These are phyloP conservation scores for Carassius gibelio DNA, from an alignment of 2,113 vertebrate genomes.

Conservation along the genomic window DNA sequence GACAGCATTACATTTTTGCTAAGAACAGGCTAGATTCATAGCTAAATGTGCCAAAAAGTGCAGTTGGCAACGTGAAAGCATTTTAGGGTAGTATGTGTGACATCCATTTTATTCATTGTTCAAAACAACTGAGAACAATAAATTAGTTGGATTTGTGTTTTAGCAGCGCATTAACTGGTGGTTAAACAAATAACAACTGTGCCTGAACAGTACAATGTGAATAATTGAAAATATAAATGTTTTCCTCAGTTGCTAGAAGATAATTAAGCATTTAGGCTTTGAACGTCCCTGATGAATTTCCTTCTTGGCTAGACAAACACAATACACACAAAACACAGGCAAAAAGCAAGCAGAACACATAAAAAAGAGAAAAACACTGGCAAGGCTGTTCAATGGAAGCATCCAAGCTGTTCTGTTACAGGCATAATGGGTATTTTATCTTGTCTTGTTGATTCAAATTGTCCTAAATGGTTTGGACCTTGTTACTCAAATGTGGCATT, in stretches of 20 bases:
- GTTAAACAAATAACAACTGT: neutral
- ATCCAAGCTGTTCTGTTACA: slow-evolving; percentile 18
- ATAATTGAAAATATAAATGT: slow-evolving; percentile 14
- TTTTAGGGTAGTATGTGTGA: neutral
- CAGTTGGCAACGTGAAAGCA: neutral
- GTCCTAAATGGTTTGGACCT: slow-evolving; percentile 53
- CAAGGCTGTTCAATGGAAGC: slow-evolving; percentile 11
- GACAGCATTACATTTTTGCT: neutral
- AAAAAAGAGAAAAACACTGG: slow-evolving; percentile 16
- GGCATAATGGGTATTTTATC: slow-evolving; percentile 45
- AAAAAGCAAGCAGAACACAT: neutral
- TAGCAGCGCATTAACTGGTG: neutral
- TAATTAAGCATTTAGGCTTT: slow-evolving; percentile 42
- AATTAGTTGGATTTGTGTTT: neutral
- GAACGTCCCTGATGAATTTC: slow-evolving; percentile 40
- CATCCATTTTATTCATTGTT: neutral
- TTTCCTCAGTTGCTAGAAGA: slow-evolving; percentile 40
- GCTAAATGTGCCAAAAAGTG: neutral
- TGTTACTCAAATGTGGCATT: slow-evolving; percentile 58
- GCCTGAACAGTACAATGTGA: neutral
- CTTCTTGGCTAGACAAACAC: slow-evolving; percentile 28
- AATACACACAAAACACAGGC: slow-evolving; percentile 34
- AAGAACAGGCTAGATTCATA: neutral
- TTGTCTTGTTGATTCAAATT: slow-evolving; percentile 41
- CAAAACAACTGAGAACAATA: neutral